Conservation (phyloP, 2,888 invertebrate genomes). For the Digitonthophagus gazella region DNA sequence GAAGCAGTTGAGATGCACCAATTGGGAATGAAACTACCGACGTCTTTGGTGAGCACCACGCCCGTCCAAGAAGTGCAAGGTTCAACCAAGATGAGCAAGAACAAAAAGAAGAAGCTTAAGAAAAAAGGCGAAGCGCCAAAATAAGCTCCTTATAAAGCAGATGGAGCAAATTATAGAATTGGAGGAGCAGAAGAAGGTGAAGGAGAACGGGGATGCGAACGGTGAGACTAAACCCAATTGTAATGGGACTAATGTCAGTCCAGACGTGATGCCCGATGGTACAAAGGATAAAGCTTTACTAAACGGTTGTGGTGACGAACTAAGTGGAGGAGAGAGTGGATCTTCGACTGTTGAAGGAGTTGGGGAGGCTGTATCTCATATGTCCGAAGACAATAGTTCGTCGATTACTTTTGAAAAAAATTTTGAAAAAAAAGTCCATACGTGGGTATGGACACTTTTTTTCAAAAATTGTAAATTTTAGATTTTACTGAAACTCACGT, state of each 20-base stretch:
- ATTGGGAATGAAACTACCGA: constrained; percentile 68
- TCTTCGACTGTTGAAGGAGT: constrained; percentile 45
- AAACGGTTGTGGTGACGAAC: constrained; percentile 46
- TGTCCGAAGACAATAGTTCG: constrained; percentile 63
- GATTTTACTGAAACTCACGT: too few relatives aligned
- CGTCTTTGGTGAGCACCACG: constrained; percentile 85
- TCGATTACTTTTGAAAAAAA: constrained; percentile 50
- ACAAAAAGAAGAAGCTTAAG: constrained; percentile 97
- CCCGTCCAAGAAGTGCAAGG: constrained; percentile 77
- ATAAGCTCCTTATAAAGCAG: constrained; percentile 87
- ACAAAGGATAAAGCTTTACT: constrained; percentile 41
- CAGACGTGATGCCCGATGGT: constrained; percentile 41
- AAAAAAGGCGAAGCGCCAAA: constrained; percentile 91
- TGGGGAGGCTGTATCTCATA: constrained; percentile 61
- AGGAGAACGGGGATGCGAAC: constrained; percentile 52
- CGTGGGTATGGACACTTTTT: too few relatives aligned
- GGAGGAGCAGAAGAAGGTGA: constrained; percentile 67
- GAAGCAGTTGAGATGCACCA: constrained; percentile 95
- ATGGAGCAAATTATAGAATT: constrained; percentile 94
- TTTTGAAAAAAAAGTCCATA: too few relatives aligned
- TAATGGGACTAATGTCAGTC: constrained; percentile 43
- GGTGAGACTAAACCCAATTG: constrained; percentile 36
- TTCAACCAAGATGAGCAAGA: constrained; percentile 86
- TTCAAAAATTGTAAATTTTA: too few relatives aligned
- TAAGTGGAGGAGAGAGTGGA: constrained; percentile 40